These are phyloP conservation scores for Neoniphon sammara DNA, from an alignment of 2,797 vertebrate genomes.

Conservation along the genomic window DNA sequence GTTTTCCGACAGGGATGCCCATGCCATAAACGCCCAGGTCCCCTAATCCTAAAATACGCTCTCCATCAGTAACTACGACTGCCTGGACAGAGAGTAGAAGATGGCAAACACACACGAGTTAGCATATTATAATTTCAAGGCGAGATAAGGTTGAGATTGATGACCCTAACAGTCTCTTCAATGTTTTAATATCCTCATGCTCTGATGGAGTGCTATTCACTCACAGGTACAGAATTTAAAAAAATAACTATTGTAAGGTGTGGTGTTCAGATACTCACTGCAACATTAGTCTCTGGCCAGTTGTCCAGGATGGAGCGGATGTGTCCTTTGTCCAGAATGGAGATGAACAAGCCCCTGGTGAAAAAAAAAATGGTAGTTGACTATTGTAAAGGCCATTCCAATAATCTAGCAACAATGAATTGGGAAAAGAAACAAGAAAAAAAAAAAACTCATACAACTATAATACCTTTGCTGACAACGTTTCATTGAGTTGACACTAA, in stretches of 20 bases:
- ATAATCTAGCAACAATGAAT: background rate
- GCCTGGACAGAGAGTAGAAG: slow-evolving; percentile 80
- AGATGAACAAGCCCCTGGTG: slow-evolving; percentile 94
- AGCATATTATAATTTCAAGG: slow-evolving; percentile 2
- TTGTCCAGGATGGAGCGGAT: slow-evolving; percentile 94
- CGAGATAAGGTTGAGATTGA: background rate
- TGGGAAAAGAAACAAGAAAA: background rate
- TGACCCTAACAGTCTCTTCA: background rate
- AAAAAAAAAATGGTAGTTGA: slow-evolving; percentile 17
- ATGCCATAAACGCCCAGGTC: slow-evolving; percentile 98
- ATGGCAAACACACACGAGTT: slow-evolving; percentile 6
- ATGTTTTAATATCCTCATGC: background rate
- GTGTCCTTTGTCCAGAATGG: slow-evolving; percentile 94
- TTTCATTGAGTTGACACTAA: background rate
- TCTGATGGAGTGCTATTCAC: background rate
- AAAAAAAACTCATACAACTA: background rate
- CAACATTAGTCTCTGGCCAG: slow-evolving; percentile 95
- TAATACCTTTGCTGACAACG: background rate
- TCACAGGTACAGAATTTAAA: background rate
- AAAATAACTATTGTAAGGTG: background rate
- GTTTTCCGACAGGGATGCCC: slow-evolving; percentile 97
- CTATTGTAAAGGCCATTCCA: background rate
- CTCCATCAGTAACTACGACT: slow-evolving; percentile 97
- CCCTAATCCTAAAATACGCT: slow-evolving; percentile 96
- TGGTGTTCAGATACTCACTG: slow-evolving; percentile 80